Evolutionary conservation across 2,797 vertebrate species (phyloP).

Genomic region (Amazona finschi): DNA sequence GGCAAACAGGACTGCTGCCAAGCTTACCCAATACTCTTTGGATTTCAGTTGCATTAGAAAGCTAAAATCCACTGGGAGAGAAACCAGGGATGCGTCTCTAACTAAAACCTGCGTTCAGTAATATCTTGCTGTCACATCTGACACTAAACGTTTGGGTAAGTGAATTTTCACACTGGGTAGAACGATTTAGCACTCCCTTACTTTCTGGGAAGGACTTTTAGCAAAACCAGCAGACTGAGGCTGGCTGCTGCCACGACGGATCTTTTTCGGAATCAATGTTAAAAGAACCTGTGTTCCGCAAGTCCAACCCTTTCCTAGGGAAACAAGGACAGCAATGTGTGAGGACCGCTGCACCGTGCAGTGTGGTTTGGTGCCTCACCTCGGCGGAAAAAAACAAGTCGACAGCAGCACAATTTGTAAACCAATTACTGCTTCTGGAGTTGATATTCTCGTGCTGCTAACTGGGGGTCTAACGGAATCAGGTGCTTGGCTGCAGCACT

Average conservation of each 20-base stretch:
- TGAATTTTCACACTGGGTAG: neutral
- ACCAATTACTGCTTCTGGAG: constrained; percentile 42
- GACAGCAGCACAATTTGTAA: constrained; percentile 56
- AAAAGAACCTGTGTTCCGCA: constrained; percentile 36
- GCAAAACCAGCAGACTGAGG: neutral
- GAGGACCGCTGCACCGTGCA: neutral
- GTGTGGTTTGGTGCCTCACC: constrained; percentile 8
- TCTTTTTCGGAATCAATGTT: constrained; percentile 14
- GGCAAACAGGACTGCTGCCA: neutral
- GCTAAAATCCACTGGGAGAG: neutral
- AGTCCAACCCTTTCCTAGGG: neutral
- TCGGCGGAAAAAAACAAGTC: neutral
- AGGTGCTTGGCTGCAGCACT: neutral
- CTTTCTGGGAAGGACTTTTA: neutral
- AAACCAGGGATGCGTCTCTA: neutral
- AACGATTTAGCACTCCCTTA: neutral
- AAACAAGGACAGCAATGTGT: constrained; percentile 46
- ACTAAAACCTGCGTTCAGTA: neutral
- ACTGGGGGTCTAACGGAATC: neutral
- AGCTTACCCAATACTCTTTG: neutral
- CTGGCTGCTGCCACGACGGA: neutral
- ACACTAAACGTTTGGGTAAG: neutral
- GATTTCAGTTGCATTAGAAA: neutral
- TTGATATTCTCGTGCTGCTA: neutral
- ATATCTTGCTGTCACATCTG: neutral